Evolutionary conservation across 2,888 invertebrate species (phyloP).

Genomic region (Gnatocerus cornutus): DNA sequence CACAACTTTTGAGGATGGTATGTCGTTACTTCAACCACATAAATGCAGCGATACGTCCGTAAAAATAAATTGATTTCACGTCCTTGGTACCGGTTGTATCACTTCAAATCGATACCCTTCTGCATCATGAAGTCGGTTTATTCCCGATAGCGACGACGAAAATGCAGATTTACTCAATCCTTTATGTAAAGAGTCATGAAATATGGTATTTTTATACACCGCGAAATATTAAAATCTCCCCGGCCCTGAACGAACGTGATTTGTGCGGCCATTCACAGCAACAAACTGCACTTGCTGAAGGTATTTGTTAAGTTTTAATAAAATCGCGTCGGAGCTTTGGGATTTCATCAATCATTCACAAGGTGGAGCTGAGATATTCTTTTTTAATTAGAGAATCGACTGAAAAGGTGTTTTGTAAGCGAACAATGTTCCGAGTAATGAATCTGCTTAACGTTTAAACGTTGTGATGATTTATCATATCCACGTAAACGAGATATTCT

Average conservation of each 20-base stretch:
- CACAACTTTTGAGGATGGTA: conserved; percentile 13
- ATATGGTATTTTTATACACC: conserved; percentile 18
- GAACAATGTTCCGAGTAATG: conserved; percentile 15
- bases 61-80: conserved; percentile 30
- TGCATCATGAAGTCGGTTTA: conserved; percentile 25
- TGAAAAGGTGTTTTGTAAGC: conserved; percentile 7
- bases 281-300: conserved; percentile 5
- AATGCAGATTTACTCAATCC: conserved; percentile 21
- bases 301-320: conserved; percentile 16
- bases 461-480: conserved; percentile 39
- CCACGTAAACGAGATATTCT: conserved; percentile 6
- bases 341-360: conserved; percentile 22
- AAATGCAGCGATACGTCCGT: conserved; percentile 4
- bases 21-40: conserved; percentile 4
- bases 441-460: conserved; percentile 10
- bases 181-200: conserved; percentile 14
- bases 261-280: conserved; percentile 2
- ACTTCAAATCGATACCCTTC: conserved; percentile 19
- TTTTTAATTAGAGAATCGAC: conserved; percentile 14
- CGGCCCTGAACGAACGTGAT: conserved; percentile 10
- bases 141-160: conserved; percentile 12
- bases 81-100: conserved; percentile 30
- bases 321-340: conserved; percentile 6
- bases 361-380: conserved; percentile 1
- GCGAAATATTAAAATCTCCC: conserved; percentile 4